A percentile compares a stretch with the other conserved stretches of the same genome.
These are phyloP conservation scores for Lemur catta DNA, from an alignment of 2,797 vertebrate species.

Conservation along the genomic window DNA sequence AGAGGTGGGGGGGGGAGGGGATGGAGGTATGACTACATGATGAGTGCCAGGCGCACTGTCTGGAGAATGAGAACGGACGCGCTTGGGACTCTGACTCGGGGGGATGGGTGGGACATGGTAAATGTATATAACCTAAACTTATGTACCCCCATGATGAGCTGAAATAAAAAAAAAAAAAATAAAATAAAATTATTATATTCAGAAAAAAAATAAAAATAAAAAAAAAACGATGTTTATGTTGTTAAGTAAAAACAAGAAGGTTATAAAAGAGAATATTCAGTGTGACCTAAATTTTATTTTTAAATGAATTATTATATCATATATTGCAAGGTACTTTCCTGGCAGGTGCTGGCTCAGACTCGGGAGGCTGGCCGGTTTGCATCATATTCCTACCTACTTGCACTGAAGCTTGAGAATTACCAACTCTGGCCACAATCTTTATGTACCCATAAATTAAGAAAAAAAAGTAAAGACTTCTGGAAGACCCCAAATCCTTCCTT, in stretches of 20 bases:
- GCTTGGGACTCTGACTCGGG: no score
- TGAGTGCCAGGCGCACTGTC: no score
- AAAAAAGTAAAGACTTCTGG: not conserved
- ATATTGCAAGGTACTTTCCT: not conserved
- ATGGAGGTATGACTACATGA: no score
- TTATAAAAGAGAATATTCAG: slow-evolving; percentile 2
- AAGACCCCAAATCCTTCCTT: not conserved
- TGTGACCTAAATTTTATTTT: not conserved
- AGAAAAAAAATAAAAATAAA: no score
- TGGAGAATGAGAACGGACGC: no score
- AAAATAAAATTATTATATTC: no score
- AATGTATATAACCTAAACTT: no score
- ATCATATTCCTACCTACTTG: not conserved
- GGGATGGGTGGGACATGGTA: no score
- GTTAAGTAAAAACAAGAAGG: not conserved
- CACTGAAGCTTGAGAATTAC: not conserved
- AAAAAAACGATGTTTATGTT: not conserved
- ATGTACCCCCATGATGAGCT: no score
- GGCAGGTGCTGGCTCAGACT: not conserved
- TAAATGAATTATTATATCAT: not conserved
- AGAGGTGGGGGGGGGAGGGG: no score
- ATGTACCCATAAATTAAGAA: not conserved
- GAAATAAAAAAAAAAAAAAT: no score
- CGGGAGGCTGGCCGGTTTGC: not conserved
- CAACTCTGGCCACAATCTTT: not conserved